A percentile compares a stretch with the other conserved stretches of the same genome.
Evolutionary conservation across 2,888 invertebrate genomes (phyloP).

Genomic region (Bruchidius siliquastri): DNA sequence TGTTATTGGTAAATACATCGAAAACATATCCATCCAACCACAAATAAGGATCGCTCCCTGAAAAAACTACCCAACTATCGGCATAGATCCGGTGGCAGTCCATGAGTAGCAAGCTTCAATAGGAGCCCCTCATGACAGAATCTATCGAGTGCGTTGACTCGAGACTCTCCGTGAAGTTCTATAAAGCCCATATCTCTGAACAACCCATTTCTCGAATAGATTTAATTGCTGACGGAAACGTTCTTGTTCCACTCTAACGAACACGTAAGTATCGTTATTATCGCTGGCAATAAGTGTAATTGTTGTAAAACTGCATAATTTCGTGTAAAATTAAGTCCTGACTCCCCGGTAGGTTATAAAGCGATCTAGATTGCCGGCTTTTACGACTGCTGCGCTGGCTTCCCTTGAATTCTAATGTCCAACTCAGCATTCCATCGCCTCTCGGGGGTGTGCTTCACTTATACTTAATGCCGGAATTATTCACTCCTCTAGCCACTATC

Average conservation of each 20-base stretch:
- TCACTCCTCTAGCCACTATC: constrained; percentile 22
- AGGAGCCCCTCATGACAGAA: no score
- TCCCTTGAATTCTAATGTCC: constrained; percentile 34
- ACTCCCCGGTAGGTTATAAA: constrained; percentile 33
- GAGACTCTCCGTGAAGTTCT: not conserved
- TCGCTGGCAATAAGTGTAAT: constrained; percentile 1
- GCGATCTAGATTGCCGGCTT: constrained; percentile 18
- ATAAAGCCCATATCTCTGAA: not conserved
- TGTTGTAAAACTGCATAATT: constrained; percentile 1
- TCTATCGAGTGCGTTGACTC: no score
- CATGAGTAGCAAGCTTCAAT: no score
- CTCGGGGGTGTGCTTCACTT: constrained; percentile 21
- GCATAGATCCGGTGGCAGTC: no score
- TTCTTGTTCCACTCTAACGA: not conserved
- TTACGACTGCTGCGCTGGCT: constrained; percentile 27
- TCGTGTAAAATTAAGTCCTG: constrained; percentile 24
- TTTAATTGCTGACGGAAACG: constrained; percentile 18
- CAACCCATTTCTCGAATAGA: constrained; percentile 19
- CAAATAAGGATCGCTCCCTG: no score
- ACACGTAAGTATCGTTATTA: not conserved
- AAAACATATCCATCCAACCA: no score
- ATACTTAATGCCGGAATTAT: constrained; percentile 29
- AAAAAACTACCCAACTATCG: no score
- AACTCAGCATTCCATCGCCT: constrained; percentile 30
- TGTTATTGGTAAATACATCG: no score